A percentile compares a stretch with the other conserved stretches of the same genome.
These are phyloP conservation scores for Drosophila cracens DNA, from an alignment of 2,888 invertebrate genomes.

Conservation along the genomic window DNA sequence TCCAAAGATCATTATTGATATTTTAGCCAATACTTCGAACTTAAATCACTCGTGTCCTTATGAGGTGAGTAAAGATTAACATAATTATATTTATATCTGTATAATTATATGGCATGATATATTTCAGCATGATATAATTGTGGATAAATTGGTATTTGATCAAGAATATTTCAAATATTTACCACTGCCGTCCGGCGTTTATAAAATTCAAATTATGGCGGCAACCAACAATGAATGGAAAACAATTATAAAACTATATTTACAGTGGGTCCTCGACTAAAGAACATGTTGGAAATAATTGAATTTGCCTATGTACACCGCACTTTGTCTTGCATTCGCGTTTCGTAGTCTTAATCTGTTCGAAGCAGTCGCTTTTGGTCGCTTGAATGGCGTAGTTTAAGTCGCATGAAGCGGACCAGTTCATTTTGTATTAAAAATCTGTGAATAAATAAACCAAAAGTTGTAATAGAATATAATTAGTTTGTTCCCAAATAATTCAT, in stretches of 20 bases:
- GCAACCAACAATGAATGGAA: neutral
- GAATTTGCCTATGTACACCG: too few relatives aligned
- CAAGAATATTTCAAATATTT: neutral
- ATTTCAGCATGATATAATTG: constrained; percentile 24
- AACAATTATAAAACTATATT: neutral
- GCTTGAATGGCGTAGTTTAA: too few relatives aligned
- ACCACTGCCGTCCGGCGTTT: neutral
- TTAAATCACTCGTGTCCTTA: constrained; percentile 32
- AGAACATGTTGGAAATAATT: neutral
- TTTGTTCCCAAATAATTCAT: too few relatives aligned
- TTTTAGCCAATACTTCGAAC: neutral
- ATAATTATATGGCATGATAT: neutral
- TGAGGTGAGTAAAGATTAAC: neutral
- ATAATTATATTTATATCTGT: neutral
- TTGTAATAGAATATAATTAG: too few relatives aligned
- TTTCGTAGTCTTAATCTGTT: too few relatives aligned
- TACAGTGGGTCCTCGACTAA: neutral
- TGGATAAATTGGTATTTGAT: neutral
- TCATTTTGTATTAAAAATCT: too few relatives aligned
- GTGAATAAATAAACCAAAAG: too few relatives aligned
- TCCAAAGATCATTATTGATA: neutral
- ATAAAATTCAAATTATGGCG: neutral
- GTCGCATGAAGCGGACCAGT: too few relatives aligned
- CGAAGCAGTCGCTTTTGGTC: too few relatives aligned
- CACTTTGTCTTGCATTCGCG: too few relatives aligned